Percentiles rank a stretch among this genome's conserved stretches.
phyloP scores from a whole-genome alignment of 2,888 invertebrate species.

The Pandemis corylana region DNA sequence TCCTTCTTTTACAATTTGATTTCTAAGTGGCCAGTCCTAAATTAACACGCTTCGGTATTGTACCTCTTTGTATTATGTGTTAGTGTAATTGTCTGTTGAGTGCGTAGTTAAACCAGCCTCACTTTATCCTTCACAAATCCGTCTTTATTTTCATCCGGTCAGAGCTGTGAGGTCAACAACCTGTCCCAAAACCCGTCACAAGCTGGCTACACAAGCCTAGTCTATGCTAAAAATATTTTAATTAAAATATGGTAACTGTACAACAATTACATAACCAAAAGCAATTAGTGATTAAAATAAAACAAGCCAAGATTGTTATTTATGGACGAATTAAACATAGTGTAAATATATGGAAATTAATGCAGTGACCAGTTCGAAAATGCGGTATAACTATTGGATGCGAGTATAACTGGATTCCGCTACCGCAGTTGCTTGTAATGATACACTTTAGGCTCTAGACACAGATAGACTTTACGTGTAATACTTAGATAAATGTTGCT shows the following conservation, averaged over 20 bases:
- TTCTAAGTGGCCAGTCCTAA: too few relatives aligned
- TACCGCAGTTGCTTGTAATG: not conserved
- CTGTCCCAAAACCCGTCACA: too few relatives aligned
- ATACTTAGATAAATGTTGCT: not conserved
- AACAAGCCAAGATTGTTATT: constrained; percentile 11
- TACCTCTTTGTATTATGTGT: too few relatives aligned
- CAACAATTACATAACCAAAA: constrained; percentile 19
- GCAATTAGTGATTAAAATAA: constrained; percentile 24
- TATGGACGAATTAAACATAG: constrained; percentile 5
- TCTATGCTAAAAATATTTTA: not conserved
- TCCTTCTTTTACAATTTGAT: too few relatives aligned
- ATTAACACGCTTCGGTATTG: too few relatives aligned
- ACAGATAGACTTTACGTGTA: too few relatives aligned
- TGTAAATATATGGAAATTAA: constrained; percentile 30
- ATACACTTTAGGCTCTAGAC: not conserved
- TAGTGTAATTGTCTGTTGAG: too few relatives aligned
- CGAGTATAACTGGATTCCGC: constrained; percentile 9
- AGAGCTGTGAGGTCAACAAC: too few relatives aligned
- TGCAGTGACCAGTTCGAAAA: constrained; percentile 12
- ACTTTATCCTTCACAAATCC: too few relatives aligned
- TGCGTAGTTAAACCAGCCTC: too few relatives aligned
- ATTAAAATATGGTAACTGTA: constrained; percentile 2
- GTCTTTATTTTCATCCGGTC: too few relatives aligned
- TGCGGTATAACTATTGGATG: constrained; percentile 5
- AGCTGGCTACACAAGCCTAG: too few relatives aligned